phyloP scores from a whole-genome alignment of 1,140 invertebrate genomes.

The Apis cerana region DNA sequence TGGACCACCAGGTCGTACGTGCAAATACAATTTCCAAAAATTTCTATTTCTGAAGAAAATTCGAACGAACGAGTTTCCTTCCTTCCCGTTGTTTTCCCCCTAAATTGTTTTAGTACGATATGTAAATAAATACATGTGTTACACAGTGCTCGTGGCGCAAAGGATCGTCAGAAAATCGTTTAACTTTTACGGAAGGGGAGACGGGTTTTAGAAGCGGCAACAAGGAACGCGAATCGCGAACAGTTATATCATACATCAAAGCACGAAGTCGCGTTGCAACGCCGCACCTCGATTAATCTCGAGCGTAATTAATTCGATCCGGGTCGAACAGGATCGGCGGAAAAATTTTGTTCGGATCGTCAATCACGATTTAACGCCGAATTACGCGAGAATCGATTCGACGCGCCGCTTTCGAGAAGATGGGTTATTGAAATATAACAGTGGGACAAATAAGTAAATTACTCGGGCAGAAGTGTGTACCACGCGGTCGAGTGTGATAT shows the following conservation, averaged over 20 bases:
- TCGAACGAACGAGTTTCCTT: too few species aligned
- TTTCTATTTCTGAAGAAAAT: too few species aligned
- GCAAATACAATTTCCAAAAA: too few species aligned
- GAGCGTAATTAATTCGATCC: slow-evolving; percentile 18
- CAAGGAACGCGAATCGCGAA: background rate
- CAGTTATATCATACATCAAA: slow-evolving; percentile 11
- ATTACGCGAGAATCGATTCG: slow-evolving; percentile 1
- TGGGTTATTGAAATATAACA: background rate
- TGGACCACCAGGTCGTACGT: too few species aligned
- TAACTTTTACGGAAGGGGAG: background rate
- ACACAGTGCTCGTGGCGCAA: too few species aligned
- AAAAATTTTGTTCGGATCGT: slow-evolving; percentile 2
- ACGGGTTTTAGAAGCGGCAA: background rate
- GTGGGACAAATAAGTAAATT: too few species aligned
- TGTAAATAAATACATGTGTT: too few species aligned
- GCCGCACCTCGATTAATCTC: background rate
- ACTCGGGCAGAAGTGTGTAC: background rate
- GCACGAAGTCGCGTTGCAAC: slow-evolving; percentile 3
- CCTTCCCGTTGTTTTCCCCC: too few species aligned
- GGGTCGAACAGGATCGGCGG: background rate
- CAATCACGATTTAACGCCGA: background rate
- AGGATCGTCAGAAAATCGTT: background rate
- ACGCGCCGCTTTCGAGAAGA: background rate
- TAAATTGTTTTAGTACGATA: too few species aligned
- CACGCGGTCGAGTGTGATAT: too few species aligned